Evolutionary conservation across 1,140 invertebrate genomes (phyloP), one percentile per base, ranked within the genome.

Genomic region (Drosophila sp.): DNA sequence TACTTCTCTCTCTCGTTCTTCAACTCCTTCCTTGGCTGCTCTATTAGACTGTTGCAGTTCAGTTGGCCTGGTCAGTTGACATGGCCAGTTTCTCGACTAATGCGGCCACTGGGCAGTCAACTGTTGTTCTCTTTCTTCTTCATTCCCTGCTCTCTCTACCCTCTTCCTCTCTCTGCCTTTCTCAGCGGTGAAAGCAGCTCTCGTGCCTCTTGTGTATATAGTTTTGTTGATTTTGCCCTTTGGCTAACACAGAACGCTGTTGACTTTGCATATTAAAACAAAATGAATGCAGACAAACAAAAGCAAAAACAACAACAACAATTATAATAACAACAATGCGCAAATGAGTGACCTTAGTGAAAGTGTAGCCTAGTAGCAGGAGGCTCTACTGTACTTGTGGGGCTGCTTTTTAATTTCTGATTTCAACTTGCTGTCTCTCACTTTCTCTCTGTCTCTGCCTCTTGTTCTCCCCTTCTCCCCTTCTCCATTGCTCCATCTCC

Each of bases 231-330:
- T 82, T 86, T 82, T 87, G 82, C 82, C 80, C 80, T 83, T 82
- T 75, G 80, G 80, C 80, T 76, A 72, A 83, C 80, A 82, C 79
- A 82, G 71, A 83, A 83, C 70, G 82, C 70, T 86, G 81, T 87
- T 84, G 80, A 84, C 79, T 87, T 82, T 86, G 82, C 82, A 87
- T 87, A 82, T 86, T 87, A 87, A 87, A 86, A 87, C 81, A 75
- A 86, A 86, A 86, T 82, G 78, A 86, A 83, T 82, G 80, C 80
- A 83, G 48, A 67, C 54, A 67, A 70, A 38, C 66, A 79, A 51
- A 58, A 56, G 41, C 54, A 77, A 58, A 29, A 56, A 57, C 29
- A 61, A 38, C 4, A 63, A 32, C 53, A 65, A 34, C 53, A 72
- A 57, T 25, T 4, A 21, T 6, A 58, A 58, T 14, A 9, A 45